These are phyloP conservation scores for Serinus canaria DNA, from an alignment of 2,113 vertebrate genomes.

Conservation along the genomic window DNA sequence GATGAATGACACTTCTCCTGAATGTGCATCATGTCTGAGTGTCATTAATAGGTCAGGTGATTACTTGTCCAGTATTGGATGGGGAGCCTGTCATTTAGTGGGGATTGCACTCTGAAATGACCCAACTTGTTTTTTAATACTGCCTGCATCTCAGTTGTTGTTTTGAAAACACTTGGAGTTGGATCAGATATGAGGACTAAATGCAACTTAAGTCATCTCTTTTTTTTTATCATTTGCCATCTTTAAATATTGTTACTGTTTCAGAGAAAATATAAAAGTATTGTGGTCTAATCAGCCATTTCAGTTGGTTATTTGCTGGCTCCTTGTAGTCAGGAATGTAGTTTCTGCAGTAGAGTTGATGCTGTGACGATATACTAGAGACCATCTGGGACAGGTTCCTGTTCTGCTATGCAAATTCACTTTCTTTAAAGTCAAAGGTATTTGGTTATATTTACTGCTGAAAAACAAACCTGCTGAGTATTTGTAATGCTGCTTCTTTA, in stretches of 20 bases:
- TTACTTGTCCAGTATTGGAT: background rate
- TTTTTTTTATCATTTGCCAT: background rate
- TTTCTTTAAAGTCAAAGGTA: background rate
- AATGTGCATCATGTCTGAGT: background rate
- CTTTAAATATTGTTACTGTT: background rate
- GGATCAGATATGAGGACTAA: background rate
- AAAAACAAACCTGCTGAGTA: background rate
- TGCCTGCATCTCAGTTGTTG: background rate
- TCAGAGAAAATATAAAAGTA: background rate
- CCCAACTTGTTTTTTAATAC: background rate
- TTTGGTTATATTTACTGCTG: background rate
- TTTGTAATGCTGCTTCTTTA: background rate
- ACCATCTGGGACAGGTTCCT: background rate
- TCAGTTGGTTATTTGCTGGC: background rate
- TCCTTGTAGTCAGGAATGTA: background rate
- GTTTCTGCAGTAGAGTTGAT: background rate
- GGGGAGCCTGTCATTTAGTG: background rate
- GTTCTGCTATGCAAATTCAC: background rate
- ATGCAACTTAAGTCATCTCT: background rate
- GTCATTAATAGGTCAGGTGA: background rate
- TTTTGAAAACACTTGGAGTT: background rate
- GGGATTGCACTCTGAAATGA: background rate
- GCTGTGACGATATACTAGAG: background rate
- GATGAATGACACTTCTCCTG: background rate
- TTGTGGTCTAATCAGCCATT: background rate